Evolutionary conservation across 2,888 invertebrate species (phyloP), one percentile per base, ranked within the genome.

Genomic region (Nephrotoma flavescens): DNA sequence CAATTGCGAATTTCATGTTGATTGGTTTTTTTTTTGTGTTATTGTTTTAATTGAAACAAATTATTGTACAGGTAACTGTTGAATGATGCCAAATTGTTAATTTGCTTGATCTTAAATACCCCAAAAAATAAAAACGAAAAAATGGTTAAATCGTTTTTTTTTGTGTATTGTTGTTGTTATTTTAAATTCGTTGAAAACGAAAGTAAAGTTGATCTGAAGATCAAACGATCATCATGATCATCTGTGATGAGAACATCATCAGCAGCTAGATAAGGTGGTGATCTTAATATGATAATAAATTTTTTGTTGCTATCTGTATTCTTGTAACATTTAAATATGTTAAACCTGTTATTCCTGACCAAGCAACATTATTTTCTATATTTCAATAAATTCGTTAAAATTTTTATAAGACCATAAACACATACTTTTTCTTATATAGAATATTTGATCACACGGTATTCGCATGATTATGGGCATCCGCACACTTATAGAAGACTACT

Each of bases 1-100:
- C 89, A 86, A 90, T 88, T 87, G 89, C 88, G 89, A 90, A 90
- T 90, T 91, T 89, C 90, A 91, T 90, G 88, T 90, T 90, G 88
- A 87, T 42, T 52, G 5, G 52, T n/a, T 52, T 52, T n/a, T 5
- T 52, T 52, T 11, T 52, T 15, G 52, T 47, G 31, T 31, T 31
- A 31, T 19, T 19, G 19, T 19, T 19, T 19, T n/a, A n/a, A n/a
- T n/a, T 19, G 19, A 19, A 19, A 19, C 19, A 19, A 19, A 19
- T 19, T 19, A n/a, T 83, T 15, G 52, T 6, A 52, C 15, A 52
- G 52, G 12, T 15, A 52, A 52, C 52, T 52, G 15, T 6, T 7
- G 52, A 52, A 52, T 52, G 52, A 52, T 52, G 15, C 52, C 6
- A 15, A 52, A 52, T 52, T 52, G 15, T 6, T 15, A 15, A 52